Evolutionary conservation across 1,140 invertebrate species (phyloP), one percentile per base, ranked within the genome.

Genomic region (Telenomus remus): DNA sequence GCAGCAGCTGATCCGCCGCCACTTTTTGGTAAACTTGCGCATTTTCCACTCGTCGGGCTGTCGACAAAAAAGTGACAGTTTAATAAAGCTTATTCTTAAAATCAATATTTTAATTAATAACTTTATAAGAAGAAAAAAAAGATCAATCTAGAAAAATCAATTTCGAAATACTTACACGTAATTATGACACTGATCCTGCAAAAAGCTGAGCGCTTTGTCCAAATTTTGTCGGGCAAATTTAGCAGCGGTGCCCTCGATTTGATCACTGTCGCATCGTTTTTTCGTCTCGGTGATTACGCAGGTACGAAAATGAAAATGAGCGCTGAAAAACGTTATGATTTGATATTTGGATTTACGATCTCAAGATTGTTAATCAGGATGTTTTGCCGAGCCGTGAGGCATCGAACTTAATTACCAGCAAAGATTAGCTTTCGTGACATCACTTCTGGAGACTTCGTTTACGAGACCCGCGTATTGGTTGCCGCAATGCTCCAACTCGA

Each of bases 151-250:
- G n/a, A 27, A 27, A 27, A 27, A 27, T 3, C 6, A 27, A 6
- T 27, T 6, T 3, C 6, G 6, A 71, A 65, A 48, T 16, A 85
- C 87, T 89, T 83, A 91, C 91, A 90, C 89, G 63, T 90, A 91
- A 76, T 90, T 90, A 37, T 86, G 82, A 77, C 91, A 91, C 74
- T 91, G 90, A 64, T 91, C 90, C 65, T 90, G 88, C 0, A 91
- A 81, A 66, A 91, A 91, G 63, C 86, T 90, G 12, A 91, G 80
- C 1, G 90, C 90, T 74, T 91, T 91, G 60, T 91, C 90, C 10
- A 91, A 82, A 35, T 90, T 88, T 72, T 91, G 89, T 16, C 82
- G 77, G 0, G 90, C 88, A 72, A 91, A 91, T 68, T 83, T 85
- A 4, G 87, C 80, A 0, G 89, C 89, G 6, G 86, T 82, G 11